These are phyloP conservation scores for Eurois occulta DNA, from an alignment of 2,888 invertebrate species.

Conservation along the genomic window DNA sequence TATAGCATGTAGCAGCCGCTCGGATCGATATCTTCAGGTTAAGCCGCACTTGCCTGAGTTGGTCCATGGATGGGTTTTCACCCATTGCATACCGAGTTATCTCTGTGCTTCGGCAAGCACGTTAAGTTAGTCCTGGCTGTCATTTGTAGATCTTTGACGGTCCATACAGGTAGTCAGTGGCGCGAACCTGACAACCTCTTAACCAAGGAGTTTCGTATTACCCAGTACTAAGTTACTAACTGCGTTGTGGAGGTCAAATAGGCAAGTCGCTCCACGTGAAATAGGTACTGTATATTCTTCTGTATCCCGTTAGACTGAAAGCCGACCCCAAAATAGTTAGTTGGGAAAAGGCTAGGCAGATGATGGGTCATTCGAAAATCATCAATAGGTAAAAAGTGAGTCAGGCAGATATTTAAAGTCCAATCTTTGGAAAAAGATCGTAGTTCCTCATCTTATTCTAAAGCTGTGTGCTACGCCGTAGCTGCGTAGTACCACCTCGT, in stretches of 20 bases:
- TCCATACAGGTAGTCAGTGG: not conserved
- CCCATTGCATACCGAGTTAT: too few relatives aligned
- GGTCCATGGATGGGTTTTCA: too few relatives aligned
- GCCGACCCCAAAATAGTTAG: not conserved
- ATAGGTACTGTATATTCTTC: not conserved
- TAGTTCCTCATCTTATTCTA: too few relatives aligned
- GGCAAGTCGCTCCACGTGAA: not conserved
- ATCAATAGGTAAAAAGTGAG: too few relatives aligned
- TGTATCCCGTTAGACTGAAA: not conserved
- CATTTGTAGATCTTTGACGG: not conserved
- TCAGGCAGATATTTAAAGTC: too few relatives aligned
- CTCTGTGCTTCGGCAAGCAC: too few relatives aligned
- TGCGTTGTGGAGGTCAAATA: too few relatives aligned
- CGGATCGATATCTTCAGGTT: too few relatives aligned
- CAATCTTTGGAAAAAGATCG: too few relatives aligned
- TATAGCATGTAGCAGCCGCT: too few relatives aligned
- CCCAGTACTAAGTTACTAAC: not conserved
- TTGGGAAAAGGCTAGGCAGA: not conserved
- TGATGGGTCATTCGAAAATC: too few relatives aligned
- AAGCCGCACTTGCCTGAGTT: too few relatives aligned
- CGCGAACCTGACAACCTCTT: not conserved
- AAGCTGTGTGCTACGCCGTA: conserved; percentile 27
- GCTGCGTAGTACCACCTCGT: conserved; percentile 6
- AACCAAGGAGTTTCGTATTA: not conserved
- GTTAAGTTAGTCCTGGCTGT: not conserved